A percentile compares a stretch with the other conserved stretches of the same genome.
phyloP scores from a whole-genome alignment of 1,140 invertebrate genomes.

The Parapsyche elsis region DNA sequence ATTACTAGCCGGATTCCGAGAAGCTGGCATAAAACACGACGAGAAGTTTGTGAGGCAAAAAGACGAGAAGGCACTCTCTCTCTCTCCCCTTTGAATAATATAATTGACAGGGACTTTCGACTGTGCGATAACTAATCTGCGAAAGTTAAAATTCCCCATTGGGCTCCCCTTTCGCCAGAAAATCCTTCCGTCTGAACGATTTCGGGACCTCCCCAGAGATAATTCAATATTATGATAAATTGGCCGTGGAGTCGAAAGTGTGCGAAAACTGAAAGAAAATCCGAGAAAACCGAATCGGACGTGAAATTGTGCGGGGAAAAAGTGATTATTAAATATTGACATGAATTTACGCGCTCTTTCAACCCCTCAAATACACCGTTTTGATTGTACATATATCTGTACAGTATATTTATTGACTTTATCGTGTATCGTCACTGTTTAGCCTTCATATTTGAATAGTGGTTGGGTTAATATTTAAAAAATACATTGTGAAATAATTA shows the following conservation, averaged over 20 bases:
- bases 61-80: not conserved
- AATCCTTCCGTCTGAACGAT: constrained; percentile 1
- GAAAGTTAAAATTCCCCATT: constrained; percentile 12
- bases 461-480: too few relatives aligned
- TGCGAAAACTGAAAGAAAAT: not conserved
- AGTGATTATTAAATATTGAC: too few relatives aligned
- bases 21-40: not conserved
- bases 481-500: too few relatives aligned
- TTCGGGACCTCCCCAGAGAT: not conserved
- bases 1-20: constrained; percentile 4
- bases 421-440: too few relatives aligned
- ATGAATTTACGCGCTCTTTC: too few relatives aligned
- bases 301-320: not conserved
- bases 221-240: constrained; percentile 32
- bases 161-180: not conserved
- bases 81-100: constrained; percentile 18
- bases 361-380: too few relatives aligned
- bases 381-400: too few relatives aligned
- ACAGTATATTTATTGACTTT: too few relatives aligned
- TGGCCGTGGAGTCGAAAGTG: not conserved
- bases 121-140: constrained; percentile 35
- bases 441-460: too few relatives aligned
- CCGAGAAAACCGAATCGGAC: not conserved
- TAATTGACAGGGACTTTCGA: constrained; percentile 29
- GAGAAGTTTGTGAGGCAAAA: not conserved